Conservation (phyloP, 1,140 invertebrate genomes). For the Caerostris darwini region DNA sequence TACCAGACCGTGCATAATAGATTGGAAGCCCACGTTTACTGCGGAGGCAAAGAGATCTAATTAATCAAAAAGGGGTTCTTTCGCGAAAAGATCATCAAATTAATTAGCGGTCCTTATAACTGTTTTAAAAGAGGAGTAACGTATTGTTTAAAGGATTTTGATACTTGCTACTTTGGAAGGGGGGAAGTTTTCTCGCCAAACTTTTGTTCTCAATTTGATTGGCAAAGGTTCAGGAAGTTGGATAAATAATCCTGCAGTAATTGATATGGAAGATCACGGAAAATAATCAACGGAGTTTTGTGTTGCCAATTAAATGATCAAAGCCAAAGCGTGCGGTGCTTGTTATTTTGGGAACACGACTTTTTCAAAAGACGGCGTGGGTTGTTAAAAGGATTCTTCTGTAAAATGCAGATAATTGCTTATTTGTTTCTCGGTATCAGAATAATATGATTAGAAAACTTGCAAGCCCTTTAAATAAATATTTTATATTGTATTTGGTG, state of each 20-base stretch:
- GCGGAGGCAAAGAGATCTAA: neutral
- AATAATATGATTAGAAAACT: too few species aligned
- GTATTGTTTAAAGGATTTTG: neutral
- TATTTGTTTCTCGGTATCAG: too few species aligned
- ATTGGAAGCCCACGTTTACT: neutral
- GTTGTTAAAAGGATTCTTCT: too few species aligned
- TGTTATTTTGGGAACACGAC: too few species aligned
- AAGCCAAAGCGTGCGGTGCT: neutral
- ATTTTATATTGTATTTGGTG: too few species aligned
- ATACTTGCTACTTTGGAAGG: neutral
- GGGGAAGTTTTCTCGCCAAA: neutral
- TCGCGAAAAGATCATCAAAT: neutral
- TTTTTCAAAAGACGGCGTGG: too few species aligned
- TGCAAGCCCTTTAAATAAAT: too few species aligned
- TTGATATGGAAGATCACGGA: neutral
- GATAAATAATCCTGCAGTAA: neutral
- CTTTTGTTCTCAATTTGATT: neutral
- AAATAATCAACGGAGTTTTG: neutral
- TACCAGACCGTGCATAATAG: constrained; percentile 13
- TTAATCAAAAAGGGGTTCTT: neutral
- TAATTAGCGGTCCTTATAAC: neutral
- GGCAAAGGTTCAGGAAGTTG: neutral
- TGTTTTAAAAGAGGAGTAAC: neutral
- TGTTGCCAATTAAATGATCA: neutral
- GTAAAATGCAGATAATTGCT: too few species aligned